These are phyloP conservation scores for Etheostoma cragini DNA, from an alignment of 2,113 vertebrate species.

Conservation along the genomic window DNA sequence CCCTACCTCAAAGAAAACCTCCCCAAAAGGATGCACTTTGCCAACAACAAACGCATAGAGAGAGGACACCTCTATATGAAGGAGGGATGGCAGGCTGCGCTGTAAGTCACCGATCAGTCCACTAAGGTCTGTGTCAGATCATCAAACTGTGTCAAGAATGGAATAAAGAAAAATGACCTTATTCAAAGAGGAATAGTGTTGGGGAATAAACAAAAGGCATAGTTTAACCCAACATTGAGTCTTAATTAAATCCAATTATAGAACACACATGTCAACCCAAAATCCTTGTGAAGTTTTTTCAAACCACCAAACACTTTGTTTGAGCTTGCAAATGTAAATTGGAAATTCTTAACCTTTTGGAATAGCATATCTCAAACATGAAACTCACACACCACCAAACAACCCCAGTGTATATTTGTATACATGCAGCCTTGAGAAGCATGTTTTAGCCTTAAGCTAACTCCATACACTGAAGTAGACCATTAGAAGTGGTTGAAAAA, in stretches of 20 bases:
- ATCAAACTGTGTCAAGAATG: background rate
- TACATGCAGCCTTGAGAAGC: background rate
- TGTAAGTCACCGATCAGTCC: slow-evolving; percentile 83
- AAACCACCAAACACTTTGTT: background rate
- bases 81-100: slow-evolving; percentile 88
- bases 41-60: slow-evolving; percentile 92
- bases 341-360: background rate
- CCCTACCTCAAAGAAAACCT: slow-evolving; percentile 92
- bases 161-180: background rate
- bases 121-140: background rate
- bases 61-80: slow-evolving; percentile 91
- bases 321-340: background rate
- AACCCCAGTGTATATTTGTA: background rate
- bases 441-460: background rate
- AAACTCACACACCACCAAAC: background rate
- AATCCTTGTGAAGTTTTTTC: background rate
- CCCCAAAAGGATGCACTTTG: slow-evolving; percentile 95
- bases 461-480: background rate
- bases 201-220: background rate
- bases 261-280: background rate
- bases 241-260: background rate
- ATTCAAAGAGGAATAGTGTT: background rate
- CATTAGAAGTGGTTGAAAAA: slow-evolving; percentile 2
- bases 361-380: too few relatives aligned
- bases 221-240: background rate